Evolutionary conservation across 2,113 vertebrate genomes (phyloP).

Genomic region (Ariopsis seemanni): DNA sequence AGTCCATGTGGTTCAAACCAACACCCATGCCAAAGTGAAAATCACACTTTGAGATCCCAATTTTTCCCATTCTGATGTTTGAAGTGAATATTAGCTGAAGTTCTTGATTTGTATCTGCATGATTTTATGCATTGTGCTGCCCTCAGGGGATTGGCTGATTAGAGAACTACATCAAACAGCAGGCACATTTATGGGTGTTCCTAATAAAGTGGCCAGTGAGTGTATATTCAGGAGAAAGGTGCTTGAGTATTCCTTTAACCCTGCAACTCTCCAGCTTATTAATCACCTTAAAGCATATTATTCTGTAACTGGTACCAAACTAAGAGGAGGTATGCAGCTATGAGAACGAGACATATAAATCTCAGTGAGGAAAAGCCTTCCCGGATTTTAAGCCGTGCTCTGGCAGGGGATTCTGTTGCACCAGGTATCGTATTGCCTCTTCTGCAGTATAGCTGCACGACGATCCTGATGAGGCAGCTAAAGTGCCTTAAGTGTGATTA

Average conservation of each 20-base stretch:
- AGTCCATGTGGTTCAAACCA: too few species aligned
- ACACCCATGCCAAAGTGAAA: too few species aligned
- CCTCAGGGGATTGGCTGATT: too few species aligned
- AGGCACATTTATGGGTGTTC: too few species aligned
- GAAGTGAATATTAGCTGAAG: too few species aligned
- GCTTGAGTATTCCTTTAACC: neutral
- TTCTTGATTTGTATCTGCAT: too few species aligned
- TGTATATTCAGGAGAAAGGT: neutral
- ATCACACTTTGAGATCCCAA: too few species aligned
- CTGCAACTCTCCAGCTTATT: neutral
- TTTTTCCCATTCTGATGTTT: too few species aligned
- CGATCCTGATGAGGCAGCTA: slow-evolving; percentile 41
- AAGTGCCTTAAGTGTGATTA: slow-evolving; percentile 12
- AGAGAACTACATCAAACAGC: too few species aligned
- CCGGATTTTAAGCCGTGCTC: neutral
- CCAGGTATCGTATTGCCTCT: slow-evolving; percentile 30
- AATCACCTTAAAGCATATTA: neutral
- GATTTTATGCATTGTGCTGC: too few species aligned
- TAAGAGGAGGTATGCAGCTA: neutral
- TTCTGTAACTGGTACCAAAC: neutral
- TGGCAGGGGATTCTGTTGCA: neutral
- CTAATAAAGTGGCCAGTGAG: neutral
- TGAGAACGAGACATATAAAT: neutral
- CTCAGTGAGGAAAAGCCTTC: neutral
- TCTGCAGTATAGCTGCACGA: slow-evolving; percentile 33